These are phyloP conservation scores for Agonopterix arenella DNA, from an alignment of 2,888 invertebrate species.

Conservation along the genomic window DNA sequence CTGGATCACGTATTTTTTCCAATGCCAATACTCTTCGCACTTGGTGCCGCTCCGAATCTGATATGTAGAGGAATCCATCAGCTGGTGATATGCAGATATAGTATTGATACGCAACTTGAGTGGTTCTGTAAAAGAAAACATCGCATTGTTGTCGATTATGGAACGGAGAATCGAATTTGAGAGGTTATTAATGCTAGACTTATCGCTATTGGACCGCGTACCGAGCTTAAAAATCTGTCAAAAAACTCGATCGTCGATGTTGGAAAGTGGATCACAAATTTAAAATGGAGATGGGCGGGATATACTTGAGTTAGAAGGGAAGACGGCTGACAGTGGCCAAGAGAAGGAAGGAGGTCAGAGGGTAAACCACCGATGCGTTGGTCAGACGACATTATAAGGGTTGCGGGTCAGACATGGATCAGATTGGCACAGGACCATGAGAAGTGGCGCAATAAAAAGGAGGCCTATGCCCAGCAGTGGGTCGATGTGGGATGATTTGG, in stretches of 20 bases:
- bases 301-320: no score
- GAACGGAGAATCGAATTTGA: constrained; percentile 20
- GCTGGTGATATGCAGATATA: constrained; percentile 97
- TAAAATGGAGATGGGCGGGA: no score
- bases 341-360: no score
- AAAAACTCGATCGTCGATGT: no score
- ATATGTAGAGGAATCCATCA: constrained; percentile 96
- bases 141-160: no score
- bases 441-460: no score
- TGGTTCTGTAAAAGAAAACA: constrained; percentile 79
- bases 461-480: no score
- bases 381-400: neutral
- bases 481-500: no score
- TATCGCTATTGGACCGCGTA: no score
- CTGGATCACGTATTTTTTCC: constrained; percentile 88
- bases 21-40: constrained; percentile 86
- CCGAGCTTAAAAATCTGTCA: no score
- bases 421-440: neutral
- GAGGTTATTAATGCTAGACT: neutral
- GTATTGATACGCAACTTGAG: constrained; percentile 97
- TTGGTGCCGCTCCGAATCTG: constrained; percentile 96
- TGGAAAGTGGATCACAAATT: neutral
- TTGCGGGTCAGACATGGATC: neutral
- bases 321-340: no score
- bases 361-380: no score